A percentile compares a stretch with the other conserved stretches of the same genome.
Evolutionary conservation across 2,888 invertebrate species (phyloP).

Genomic region (Apodemia hepburni): DNA sequence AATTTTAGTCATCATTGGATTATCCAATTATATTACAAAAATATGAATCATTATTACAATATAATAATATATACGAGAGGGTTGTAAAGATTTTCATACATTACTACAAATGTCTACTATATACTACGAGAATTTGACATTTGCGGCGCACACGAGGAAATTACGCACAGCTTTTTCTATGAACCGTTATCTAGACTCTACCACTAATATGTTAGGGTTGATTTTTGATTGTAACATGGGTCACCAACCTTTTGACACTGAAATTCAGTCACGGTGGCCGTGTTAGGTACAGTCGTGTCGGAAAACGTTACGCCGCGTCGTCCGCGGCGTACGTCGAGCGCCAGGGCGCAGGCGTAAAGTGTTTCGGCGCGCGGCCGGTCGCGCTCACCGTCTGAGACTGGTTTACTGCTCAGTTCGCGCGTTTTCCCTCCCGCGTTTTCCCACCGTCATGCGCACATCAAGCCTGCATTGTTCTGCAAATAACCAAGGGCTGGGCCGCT

Average conservation of each 20-base stretch:
- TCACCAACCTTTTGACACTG: slow-evolving; percentile 79
- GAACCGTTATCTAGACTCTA: slow-evolving; percentile 38
- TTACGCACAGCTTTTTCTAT: slow-evolving; percentile 38
- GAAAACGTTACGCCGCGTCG: slow-evolving; percentile 74
- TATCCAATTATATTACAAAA: background rate
- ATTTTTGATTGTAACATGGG: slow-evolving; percentile 54
- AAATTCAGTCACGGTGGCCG: slow-evolving; percentile 68
- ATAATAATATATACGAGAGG: background rate
- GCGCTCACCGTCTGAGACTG: slow-evolving; percentile 72
- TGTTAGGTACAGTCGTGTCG: slow-evolving; percentile 70
- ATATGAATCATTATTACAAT: background rate
- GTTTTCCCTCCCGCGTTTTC: slow-evolving; percentile 64
- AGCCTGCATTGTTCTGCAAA: slow-evolving; percentile 77
- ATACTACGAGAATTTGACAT: slow-evolving; percentile 44
- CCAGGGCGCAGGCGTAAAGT: slow-evolving; percentile 69
- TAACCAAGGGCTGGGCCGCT: slow-evolving; percentile 70
- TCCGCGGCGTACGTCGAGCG: slow-evolving; percentile 69
- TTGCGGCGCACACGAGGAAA: slow-evolving; percentile 53
- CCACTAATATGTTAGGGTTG: slow-evolving; percentile 43
- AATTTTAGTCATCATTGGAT: too few relatives aligned
- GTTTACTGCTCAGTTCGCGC: slow-evolving; percentile 50
- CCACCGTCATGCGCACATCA: slow-evolving; percentile 72
- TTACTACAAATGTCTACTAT: slow-evolving; percentile 5
- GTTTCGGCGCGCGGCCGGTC: slow-evolving; percentile 71
- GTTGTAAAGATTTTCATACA: slow-evolving; percentile 7